Evolutionary conservation across 2,797 vertebrate species (phyloP).

Genomic region (Periparus ater): DNA sequence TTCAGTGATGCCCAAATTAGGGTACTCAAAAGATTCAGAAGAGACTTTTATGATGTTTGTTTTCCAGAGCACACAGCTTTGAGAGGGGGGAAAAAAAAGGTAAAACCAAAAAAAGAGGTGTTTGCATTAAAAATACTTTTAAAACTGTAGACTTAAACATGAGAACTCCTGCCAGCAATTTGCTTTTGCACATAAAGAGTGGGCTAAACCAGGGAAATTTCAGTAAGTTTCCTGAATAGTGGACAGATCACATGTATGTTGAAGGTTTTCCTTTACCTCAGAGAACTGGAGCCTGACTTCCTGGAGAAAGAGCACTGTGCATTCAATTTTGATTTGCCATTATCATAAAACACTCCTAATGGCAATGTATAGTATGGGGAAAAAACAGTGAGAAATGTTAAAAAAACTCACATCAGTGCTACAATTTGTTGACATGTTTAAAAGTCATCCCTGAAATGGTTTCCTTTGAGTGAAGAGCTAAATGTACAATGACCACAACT

Average conservation of each 20-base stretch:
- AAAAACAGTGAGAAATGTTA: not conserved
- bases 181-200: not conserved
- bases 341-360: not conserved
- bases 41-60: not conserved
- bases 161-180: not conserved
- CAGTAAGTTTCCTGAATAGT: not conserved
- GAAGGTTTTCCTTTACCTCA: not conserved
- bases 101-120: not conserved
- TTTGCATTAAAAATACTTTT: not conserved
- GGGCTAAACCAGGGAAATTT: not conserved
- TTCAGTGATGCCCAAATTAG: not conserved
- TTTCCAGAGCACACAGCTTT: not conserved
- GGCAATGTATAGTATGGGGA: not conserved
- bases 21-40: not conserved
- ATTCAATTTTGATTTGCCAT: not conserved
- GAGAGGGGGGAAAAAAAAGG: accelerated
- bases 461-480: not conserved
- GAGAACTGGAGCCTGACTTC: not conserved
- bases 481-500: not conserved
- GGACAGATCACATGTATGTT: not conserved
- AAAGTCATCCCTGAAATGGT: not conserved
- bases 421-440: not conserved
- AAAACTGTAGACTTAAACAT: not conserved
- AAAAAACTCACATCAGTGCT: accelerated
- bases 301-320: not conserved